Base-by-base conservation (phyloP, 2,888 invertebrate genomes). In the Peribatodes rhomboidaria region DNA sequence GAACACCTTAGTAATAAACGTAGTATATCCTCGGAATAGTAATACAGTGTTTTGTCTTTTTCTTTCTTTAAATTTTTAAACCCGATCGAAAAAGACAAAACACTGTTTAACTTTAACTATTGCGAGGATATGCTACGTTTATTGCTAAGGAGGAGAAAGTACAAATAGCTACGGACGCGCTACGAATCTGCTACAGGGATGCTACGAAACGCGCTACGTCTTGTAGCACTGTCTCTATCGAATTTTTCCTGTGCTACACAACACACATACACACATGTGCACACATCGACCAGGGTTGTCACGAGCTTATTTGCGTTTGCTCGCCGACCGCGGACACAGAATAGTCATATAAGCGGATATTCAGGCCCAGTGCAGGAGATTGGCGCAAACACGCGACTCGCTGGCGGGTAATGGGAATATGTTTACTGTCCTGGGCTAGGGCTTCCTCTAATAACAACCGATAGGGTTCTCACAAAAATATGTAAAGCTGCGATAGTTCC, bases 321-420 rank as follows among this genome's bases (percentile, higher is more conserved):
- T 44, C 31, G 3, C 18, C 18, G 33, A 37, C 20, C 37, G n/a
- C 50, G 27, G 16, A 9, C 27, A 16, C 16, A 42, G 54, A 42
- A 16, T 18, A 54, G 41, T 11, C 20, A 16, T 33, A 18, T 14
- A 14, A 10, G 9, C 27, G 27, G 18, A 27, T 39, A 56, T 56
- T 35, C 42, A 55, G 41, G 33, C 55, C 22, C 42, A n/a, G 22
- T 16, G 54, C 47, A 14, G 20, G 10, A 65, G 65, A 63, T 65
- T 65, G 64, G 49, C 57, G 65, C 67, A 65, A 67, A 69, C 69
- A 69, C 54, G 39, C 37, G 33, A 16, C 27, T 42, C 16, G 44
- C 44, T 33, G 42, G 47, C 20, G 58, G 10, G n/a, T 11, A 55
- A 61, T 54, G 47, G 55, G 54, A 47, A 39, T 39, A 22, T 46